These are phyloP conservation scores for Linepithema humile DNA, from an alignment of 1,140 invertebrate species.

Conservation along the genomic window DNA sequence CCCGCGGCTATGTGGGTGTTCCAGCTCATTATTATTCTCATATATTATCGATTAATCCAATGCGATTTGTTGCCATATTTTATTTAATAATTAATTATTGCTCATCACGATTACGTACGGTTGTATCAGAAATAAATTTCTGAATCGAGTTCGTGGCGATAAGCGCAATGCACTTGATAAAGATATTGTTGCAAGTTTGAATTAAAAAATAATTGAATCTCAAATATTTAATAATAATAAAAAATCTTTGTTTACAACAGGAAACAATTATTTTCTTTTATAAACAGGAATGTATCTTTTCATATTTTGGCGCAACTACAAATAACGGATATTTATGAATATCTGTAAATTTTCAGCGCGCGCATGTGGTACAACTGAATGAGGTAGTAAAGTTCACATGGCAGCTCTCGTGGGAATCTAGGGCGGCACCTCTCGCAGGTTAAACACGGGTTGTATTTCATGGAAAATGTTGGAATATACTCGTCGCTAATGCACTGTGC, in stretches of 20 bases:
- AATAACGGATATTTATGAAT: conserved; percentile 55
- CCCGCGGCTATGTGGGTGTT: background rate
- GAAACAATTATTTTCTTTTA: background rate
- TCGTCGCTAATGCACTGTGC: conserved; percentile 21
- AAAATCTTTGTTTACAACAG: background rate
- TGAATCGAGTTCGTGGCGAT: background rate
- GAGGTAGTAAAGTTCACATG: conserved; percentile 44
- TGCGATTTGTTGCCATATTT: conserved; percentile 5
- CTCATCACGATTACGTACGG: background rate
- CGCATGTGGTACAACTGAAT: conserved; percentile 30
- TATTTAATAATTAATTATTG: conserved; percentile 21
- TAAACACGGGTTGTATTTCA: conserved; percentile 43
- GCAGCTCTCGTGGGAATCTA: conserved; percentile 48
- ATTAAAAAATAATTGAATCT: background rate
- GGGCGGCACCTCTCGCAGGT: conserved; percentile 14
- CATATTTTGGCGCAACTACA: background rate
- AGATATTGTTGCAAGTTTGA: background rate
- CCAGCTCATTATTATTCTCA: conserved; percentile 31
- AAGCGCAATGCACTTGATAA: background rate
- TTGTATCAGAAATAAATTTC: background rate
- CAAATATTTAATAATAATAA: background rate
- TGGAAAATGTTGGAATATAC: conserved; percentile 39
- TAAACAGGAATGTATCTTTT: background rate
- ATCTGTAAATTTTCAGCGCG: conserved; percentile 37
- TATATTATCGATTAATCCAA: conserved; percentile 25